Percentiles rank a stretch among this genome's conserved stretches.
These are phyloP conservation scores for Pogona vitticeps DNA, from an alignment of 2,113 vertebrate genomes.

Conservation along the genomic window DNA sequence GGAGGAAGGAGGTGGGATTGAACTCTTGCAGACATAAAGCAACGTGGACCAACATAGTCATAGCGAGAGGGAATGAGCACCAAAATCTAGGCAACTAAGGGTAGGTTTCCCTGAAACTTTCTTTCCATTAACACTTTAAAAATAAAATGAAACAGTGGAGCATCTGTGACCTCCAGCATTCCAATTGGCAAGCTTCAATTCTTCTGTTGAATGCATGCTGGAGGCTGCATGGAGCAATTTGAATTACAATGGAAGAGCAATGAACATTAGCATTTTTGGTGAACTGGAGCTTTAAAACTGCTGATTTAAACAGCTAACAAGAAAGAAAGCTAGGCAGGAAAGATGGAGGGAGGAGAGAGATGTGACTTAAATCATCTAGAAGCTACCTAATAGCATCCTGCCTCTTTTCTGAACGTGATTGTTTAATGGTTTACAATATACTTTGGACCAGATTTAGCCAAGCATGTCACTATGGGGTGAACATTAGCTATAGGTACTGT, in stretches of 20 bases:
- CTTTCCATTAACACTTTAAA: conserved; percentile 34
- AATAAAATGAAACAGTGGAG: neutral
- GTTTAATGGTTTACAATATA: conserved; percentile 69
- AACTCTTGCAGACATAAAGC: conserved; percentile 58
- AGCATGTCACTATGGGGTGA: conserved; percentile 59
- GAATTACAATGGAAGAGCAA: conserved; percentile 58
- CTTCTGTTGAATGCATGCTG: conserved; percentile 62
- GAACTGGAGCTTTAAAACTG: conserved; percentile 60
- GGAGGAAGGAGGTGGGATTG: neutral
- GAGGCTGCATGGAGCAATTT: conserved; percentile 56
- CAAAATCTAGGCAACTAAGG: conserved; percentile 33
- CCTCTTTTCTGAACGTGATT: conserved; percentile 58
- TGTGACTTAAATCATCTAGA: conserved; percentile 60
- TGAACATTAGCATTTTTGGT: conserved; percentile 38
- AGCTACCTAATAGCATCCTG: conserved; percentile 55
- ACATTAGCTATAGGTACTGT: conserved; percentile 61
- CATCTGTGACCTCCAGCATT: conserved; percentile 56
- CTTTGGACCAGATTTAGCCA: conserved; percentile 67
- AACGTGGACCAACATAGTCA: conserved; percentile 48
- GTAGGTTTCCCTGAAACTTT: conserved; percentile 5
- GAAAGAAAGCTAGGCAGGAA: conserved; percentile 38
- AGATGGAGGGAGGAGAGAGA: conserved; percentile 18
- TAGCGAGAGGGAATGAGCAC: neutral
- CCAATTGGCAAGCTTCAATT: conserved; percentile 52
- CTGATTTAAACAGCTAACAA: conserved; percentile 50